Base-by-base conservation (phyloP, 2,113 vertebrate species). In the Lanius ludovicianus region DNA sequence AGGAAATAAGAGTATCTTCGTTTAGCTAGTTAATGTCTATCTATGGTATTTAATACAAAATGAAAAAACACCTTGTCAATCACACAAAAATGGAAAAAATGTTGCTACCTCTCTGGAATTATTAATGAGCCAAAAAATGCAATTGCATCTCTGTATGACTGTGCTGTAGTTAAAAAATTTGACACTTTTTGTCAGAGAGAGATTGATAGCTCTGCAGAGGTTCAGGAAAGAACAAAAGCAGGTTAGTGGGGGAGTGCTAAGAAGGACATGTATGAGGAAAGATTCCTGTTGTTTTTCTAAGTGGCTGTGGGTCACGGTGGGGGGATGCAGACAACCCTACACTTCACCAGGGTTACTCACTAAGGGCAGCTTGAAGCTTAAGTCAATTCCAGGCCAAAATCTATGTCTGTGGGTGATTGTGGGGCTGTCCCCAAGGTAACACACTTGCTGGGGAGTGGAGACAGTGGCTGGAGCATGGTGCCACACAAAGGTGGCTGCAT, bases 211-310 rank as follows among this genome's bases (percentile, higher is more conserved):
- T 73, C 75, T 86, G 55, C 82, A 84, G 46, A 35, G 25, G 31
- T 77, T 95, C 63, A 49, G 63, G 65, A 77, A 35, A 68, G 69
- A 88, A 73, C 60, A 87, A 83, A 87, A 81, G 90, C 53, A 84
- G 56, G 76, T 44, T 88, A 42, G 52, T 13, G 42, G 31, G 12
- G 23, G 42, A 44, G 33, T 50, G 23, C 52, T 67, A 39, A 42
- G 46, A 79, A 47, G 46, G 88, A 50, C 10, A 11, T 7, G 5
- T 63, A 24, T 47, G 65, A 90, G 63, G 71, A 71, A 78, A 49
- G 62, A 63, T 76, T 56, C 19, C 22, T 37, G 9, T 31, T 46
- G 8, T 71, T 95, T 91, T 93, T 50, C 37, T 55, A 30, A 56
- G 39, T n/a, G 59, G 17, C 70, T 73, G 28, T 46, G 41, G 70